Evolutionary conservation across 2,888 invertebrate species (phyloP).

Genomic region (Palloptera scutellata): DNA sequence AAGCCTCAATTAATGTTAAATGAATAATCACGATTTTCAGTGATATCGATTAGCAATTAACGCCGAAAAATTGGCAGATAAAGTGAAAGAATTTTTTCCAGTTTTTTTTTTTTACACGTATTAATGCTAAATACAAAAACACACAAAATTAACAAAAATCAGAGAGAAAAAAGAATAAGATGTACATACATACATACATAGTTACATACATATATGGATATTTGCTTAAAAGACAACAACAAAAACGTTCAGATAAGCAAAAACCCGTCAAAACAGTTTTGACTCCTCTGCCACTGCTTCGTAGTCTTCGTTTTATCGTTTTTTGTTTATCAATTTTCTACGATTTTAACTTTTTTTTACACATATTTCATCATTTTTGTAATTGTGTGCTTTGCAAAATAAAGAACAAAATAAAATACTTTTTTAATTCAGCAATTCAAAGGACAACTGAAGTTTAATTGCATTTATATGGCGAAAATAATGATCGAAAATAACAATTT

Average conservation of each 20-base stretch:
- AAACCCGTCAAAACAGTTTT: neutral
- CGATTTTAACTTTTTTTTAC: too few relatives aligned
- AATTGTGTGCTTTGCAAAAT: too few relatives aligned
- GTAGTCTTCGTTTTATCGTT: too few relatives aligned
- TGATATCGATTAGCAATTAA: conserved; percentile 45
- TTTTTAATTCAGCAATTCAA: neutral
- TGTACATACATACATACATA: neutral
- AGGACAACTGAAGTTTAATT: conserved; percentile 12
- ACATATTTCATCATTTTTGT: too few relatives aligned
- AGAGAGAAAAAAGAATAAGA: conserved; percentile 3
- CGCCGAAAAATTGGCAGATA: conserved; percentile 25
- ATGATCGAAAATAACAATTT: conserved; percentile 4
- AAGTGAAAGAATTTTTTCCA: neutral
- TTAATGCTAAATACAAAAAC: conserved; percentile 46
- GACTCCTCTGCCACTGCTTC: too few relatives aligned
- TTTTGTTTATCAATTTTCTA: too few relatives aligned
- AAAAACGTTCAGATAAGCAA: conserved; percentile 2
- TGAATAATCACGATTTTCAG: conserved; percentile 47
- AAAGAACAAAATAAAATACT: too few relatives aligned
- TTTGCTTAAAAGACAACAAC: neutral
- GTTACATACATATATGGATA: neutral
- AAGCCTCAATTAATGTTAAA: conserved; percentile 47
- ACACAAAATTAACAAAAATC: conserved; percentile 28
- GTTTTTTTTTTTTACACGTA: conserved; percentile 21
- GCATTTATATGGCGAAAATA: neutral